Base-by-base conservation (phyloP, 2,888 invertebrate species). In the Cantharis flavilabris region DNA sequence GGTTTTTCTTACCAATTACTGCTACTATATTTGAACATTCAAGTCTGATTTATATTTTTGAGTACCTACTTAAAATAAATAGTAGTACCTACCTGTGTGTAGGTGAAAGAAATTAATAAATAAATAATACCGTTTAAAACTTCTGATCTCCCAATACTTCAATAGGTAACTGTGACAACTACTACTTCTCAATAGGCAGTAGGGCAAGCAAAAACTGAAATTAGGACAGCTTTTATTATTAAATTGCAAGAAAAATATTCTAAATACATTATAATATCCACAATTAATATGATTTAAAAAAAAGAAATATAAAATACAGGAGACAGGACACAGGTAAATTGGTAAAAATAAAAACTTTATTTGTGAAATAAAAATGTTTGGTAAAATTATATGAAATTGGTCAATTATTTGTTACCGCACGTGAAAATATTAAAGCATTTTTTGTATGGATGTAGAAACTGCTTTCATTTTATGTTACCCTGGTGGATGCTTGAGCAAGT, bases 121-220 rank as follows among this genome's bases (percentile, higher is more conserved):
- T 13, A 33, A 33, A 13, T 11, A 16, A 33, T 13, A 33, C 33
- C 33, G 33, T 33, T 33, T 13, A 2, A 1, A 5, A 23, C n/a
- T 65, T 20, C 18, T 65, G 65, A 9, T 20, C 18, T 20, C 65
- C 65, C 20, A 23, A 13, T 65, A 65, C 14, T 65, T 65, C 65
- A 65, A 65, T 65, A 65, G 65, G 65, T 65, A 65, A 65, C 65
- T 65, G 65, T 65, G 65, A 65, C 65, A 65, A 20, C 65, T 23
- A 65, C n/a, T 18, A 20, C 33, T 65, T 9, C 23, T 65, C 65
- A 13, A 16, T 16, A 20, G 23, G 65, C 23, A 10, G 20, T 23
- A 9, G 65, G 16, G 16, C 16, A 63, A 63, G 16, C 10, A 63
- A 18, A 63, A 11, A 33, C 13, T 33, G 4, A 13, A 33, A 33